Percentiles rank a stretch among this genome's conserved stretches.
phyloP scores from a whole-genome alignment of 2,888 invertebrate species.

The Watsonalla cultraria region DNA sequence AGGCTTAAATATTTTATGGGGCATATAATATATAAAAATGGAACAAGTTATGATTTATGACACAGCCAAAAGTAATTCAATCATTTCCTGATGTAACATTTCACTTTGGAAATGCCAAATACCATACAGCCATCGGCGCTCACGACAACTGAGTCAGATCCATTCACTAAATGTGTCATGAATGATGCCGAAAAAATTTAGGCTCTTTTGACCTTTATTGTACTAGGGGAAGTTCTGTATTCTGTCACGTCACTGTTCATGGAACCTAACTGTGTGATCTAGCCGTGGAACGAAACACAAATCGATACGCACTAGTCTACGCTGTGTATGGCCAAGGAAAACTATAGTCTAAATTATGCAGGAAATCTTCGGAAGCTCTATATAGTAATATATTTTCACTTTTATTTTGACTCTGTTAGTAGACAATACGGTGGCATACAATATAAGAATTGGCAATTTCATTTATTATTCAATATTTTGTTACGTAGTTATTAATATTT shows the following conservation, averaged over 20 bases:
- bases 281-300: conserved; percentile 16
- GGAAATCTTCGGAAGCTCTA: too few relatives aligned
- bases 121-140: conserved; percentile 6
- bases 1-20: too few relatives aligned
- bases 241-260: conserved; percentile 19
- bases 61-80: not conserved
- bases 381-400: too few relatives aligned
- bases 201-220: conserved; percentile 24
- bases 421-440: too few relatives aligned
- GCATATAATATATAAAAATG: too few relatives aligned
- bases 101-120: not conserved
- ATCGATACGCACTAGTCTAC: too few relatives aligned
- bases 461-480: too few relatives aligned
- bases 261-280: conserved; percentile 25
- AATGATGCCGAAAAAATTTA: conserved; percentile 12
- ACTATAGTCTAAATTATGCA: too few relatives aligned
- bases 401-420: too few relatives aligned
- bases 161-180: conserved; percentile 23
- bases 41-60: not conserved
- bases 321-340: too few relatives aligned
- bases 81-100: not conserved
- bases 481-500: too few relatives aligned
- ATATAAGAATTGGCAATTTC: too few relatives aligned
- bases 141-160: conserved; percentile 26
- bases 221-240: conserved; percentile 22